Evolutionary conservation across 2,113 vertebrate genomes (phyloP), one percentile per base, ranked within the genome.

Genomic region (Dipodomys stephensi): DNA sequence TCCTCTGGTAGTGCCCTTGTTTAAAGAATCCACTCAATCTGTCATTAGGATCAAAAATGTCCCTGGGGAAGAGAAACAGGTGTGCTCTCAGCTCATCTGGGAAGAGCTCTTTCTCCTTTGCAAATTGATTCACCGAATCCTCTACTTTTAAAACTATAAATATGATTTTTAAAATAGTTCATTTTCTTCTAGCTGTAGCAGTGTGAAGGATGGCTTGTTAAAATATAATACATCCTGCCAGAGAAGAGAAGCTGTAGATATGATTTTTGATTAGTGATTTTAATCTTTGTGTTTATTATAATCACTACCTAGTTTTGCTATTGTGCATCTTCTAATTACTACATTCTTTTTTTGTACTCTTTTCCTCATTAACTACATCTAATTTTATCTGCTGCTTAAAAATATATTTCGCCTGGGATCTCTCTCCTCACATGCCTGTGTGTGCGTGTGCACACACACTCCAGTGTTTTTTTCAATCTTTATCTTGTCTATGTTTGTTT

Each of bases 181-280:
- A 22, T 78, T 84, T 44, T 46, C 44, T 57, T 57, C 44, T n/a
- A 68, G 62, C 60, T 57, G 35, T 69, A 60, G 20, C 72, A 60
- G 46, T 46, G 46, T 77, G 72, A 84, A 46, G 44, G n/a, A 57
- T 91, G 71, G 32, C 72, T 91, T 83, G 44, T 83, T 91, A 91
- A 76, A 83, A 68, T 44, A n/a, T 57, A 67, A 39, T 57, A 39
- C 68, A 67, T 68, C 19, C 25, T 76, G 30, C 16, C 39, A 83
- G 80, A n/a, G 67, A 83, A 62, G 18, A 76, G 32, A 84, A 60
- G 27, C 13, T 67, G 16, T 77, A 46, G 27, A 65, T 74, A 30
- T 53, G 69, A 83, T 32, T 90, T 90, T 62, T 67, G 78, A 83
- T 83, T 83, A 76, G n/a, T 39, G 69, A 84, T 84, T 77, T 84